These are phyloP conservation scores for Papilio aristodemus DNA, from an alignment of 1,140 invertebrate genomes.

Conservation along the genomic window DNA sequence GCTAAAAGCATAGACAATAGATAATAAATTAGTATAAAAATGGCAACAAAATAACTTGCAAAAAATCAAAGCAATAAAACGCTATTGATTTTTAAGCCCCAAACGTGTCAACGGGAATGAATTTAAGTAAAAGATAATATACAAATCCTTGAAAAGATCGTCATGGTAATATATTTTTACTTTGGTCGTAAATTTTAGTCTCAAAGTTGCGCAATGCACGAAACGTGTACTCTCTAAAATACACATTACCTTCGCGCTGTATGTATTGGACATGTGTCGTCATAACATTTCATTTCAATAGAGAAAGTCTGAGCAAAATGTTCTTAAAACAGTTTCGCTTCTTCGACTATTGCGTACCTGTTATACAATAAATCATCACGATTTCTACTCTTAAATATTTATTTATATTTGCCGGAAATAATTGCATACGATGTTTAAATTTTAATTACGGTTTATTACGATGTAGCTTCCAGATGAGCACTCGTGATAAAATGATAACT, in stretches of 20 bases:
- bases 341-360: conserved; percentile 4
- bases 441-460: background rate
- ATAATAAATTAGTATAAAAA: too few relatives aligned
- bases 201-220: background rate
- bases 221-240: conserved; percentile 12
- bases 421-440: background rate
- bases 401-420: conserved; percentile 19
- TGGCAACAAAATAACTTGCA: too few relatives aligned
- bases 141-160: too few relatives aligned
- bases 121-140: too few relatives aligned
- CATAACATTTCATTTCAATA: conserved; percentile 32
- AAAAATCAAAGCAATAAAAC: too few relatives aligned
- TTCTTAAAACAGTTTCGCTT: conserved; percentile 32
- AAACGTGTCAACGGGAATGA: too few relatives aligned
- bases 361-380: conserved; percentile 29
- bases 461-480: background rate
- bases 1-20: too few relatives aligned
- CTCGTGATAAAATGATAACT: background rate
- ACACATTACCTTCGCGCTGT: conserved; percentile 12
- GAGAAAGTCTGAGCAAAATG: conserved; percentile 33
- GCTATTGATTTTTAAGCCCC: too few relatives aligned
- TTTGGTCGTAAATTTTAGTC: background rate
- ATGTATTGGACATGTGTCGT: conserved; percentile 26
- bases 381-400: conserved; percentile 14
- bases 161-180: background rate